These are phyloP conservation scores for Octomys mimax DNA, from an alignment of 2,797 vertebrate species.

Conservation along the genomic window DNA sequence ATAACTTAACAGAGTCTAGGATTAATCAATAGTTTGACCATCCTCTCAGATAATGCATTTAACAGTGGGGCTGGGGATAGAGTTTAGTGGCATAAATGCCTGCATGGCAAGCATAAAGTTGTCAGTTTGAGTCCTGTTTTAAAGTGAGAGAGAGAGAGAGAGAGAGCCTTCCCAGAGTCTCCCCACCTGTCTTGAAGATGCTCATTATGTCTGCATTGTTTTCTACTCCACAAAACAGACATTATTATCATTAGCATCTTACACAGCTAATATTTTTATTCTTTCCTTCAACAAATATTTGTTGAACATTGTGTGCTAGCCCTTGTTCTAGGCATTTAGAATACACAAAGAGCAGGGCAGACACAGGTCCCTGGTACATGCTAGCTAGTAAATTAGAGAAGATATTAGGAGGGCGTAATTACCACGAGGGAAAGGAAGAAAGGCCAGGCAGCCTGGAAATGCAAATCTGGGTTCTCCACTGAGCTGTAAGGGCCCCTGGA, in stretches of 20 bases:
- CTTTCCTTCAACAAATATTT: not conserved
- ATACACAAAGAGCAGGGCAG: not conserved
- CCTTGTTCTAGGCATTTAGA: not conserved
- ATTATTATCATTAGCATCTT: not conserved
- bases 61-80: not conserved
- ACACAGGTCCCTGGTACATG: not conserved
- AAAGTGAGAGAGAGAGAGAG: too few relatives aligned
- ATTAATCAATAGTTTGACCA: not conserved
- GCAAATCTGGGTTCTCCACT: not conserved
- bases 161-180: not conserved
- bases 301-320: not conserved
- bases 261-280: not conserved
- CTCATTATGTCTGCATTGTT: not conserved
- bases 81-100: too few relatives aligned
- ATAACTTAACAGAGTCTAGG: not conserved
- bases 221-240: not conserved
- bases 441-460: too few relatives aligned
- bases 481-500: rapidly evolving
- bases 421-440: not conserved
- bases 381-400: not conserved
- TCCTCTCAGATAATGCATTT: not conserved
- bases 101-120: too few relatives aligned
- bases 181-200: not conserved
- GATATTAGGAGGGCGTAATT: not conserved
- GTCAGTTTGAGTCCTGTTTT: too few relatives aligned